Conservation (phyloP, 2,888 invertebrate genomes). For the Diplolepis rosae region DNA sequence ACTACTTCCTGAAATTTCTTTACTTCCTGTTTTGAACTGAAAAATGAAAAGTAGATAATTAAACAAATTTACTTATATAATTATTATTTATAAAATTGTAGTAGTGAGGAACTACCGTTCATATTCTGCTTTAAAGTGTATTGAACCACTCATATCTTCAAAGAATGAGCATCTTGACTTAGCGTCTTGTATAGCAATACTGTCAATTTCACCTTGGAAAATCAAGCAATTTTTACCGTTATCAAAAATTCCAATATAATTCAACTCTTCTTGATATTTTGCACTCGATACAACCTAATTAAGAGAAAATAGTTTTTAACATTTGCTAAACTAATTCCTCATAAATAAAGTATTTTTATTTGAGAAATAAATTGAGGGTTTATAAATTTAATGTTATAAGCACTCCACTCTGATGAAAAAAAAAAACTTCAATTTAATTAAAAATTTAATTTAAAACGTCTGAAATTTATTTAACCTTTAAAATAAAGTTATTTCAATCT, state of each 20-base stretch:
- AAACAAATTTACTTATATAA: background rate
- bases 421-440: too few species aligned
- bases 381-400: too few species aligned
- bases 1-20: background rate
- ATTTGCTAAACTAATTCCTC: too few species aligned
- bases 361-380: too few species aligned
- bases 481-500: too few species aligned
- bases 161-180: constrained; percentile 95
- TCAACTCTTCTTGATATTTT: constrained; percentile 36
- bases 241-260: constrained; percentile 82
- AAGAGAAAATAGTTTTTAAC: background rate
- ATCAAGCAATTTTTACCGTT: constrained; percentile 94
- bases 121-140: constrained; percentile 92
- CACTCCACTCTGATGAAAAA: too few species aligned
- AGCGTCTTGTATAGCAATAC: constrained; percentile 97
- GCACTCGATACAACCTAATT: constrained; percentile 1
- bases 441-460: too few species aligned
- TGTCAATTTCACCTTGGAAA: constrained; percentile 97
- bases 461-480: too few species aligned
- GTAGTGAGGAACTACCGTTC: constrained; percentile 74
- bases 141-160: constrained; percentile 98
- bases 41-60: background rate
- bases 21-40: background rate
- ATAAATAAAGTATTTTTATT: too few species aligned
- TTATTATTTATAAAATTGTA: background rate